phyloP scores from a whole-genome alignment of 53 echinoderm and acorn worm species.

The Holothuria leucospilota region DNA sequence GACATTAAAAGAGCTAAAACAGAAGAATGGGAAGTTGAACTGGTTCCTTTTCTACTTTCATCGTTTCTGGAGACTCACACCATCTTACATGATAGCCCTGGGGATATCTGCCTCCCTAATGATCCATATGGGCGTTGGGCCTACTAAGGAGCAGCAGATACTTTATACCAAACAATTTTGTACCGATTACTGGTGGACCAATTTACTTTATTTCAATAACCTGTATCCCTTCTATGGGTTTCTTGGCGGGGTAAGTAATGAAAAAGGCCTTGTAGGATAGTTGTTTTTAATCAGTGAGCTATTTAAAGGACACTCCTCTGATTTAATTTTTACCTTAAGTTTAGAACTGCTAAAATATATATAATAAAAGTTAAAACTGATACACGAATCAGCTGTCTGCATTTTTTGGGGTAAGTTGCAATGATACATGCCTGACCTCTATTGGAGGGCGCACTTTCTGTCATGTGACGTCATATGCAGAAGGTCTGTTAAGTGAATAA shows the following conservation, averaged over 20 bases:
- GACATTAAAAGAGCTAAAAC: slow-evolving; percentile 56
- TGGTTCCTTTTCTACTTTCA: slow-evolving; percentile 78
- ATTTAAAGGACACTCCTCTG: no score
- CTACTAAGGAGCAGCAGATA: background rate
- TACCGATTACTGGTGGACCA: slow-evolving; percentile 64
- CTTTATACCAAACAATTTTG: slow-evolving; percentile 10
- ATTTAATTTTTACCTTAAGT: no score
- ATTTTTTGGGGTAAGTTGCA: no score
- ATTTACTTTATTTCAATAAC: slow-evolving; percentile 68
- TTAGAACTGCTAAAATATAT: no score
- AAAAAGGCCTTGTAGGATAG: background rate
- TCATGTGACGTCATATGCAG: no score
- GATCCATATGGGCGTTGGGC: slow-evolving; percentile 51
- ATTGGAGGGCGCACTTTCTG: no score
- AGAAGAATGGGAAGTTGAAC: slow-evolving; percentile 40
- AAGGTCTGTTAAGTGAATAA: no score
- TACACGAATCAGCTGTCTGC: no score
- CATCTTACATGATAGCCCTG: slow-evolving; percentile 58
- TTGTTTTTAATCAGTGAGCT: no score
- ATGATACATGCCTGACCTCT: no score
- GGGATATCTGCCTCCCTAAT: slow-evolving; percentile 48
- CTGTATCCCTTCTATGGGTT: slow-evolving; percentile 61
- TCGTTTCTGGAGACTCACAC: slow-evolving; percentile 75
- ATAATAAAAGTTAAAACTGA: no score
- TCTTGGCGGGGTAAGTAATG: background rate